phyloP scores from a whole-genome alignment of 2,888 invertebrate species.

The Ochropacha duplaris region DNA sequence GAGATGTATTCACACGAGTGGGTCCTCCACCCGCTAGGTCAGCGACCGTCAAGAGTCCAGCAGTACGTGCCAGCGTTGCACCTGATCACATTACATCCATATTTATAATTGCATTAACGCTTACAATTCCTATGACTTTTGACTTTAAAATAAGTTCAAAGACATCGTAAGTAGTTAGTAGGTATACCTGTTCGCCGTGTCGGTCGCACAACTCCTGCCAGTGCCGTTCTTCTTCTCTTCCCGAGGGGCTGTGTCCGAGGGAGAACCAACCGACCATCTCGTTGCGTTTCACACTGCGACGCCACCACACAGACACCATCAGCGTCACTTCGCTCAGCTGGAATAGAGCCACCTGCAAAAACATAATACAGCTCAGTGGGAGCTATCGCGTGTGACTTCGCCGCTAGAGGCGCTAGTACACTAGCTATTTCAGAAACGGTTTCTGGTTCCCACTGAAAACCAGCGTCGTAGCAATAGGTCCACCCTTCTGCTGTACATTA shows the following conservation, averaged over 20 bases:
- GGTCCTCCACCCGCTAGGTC: slow-evolving; percentile 56
- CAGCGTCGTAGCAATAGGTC: too few relatives aligned
- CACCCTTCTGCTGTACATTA: too few relatives aligned
- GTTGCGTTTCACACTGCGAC: slow-evolving; percentile 95
- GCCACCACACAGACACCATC: slow-evolving; percentile 96
- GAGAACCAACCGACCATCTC: slow-evolving; percentile 99
- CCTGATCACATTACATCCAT: slow-evolving; percentile 71
- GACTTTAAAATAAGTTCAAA: not conserved
- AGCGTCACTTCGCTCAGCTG: slow-evolving; percentile 97
- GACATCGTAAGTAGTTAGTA: not conserved
- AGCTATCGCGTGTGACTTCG: not conserved
- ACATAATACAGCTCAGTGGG: not conserved
- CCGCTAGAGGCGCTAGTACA: too few relatives aligned
- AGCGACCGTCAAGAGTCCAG: slow-evolving; percentile 87
- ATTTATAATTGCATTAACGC: not conserved
- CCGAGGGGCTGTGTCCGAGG: slow-evolving; percentile 94
- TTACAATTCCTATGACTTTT: not conserved
- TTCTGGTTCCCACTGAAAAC: too few relatives aligned
- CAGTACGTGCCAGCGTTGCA: slow-evolving; percentile 96
- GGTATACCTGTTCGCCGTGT: slow-evolving; percentile 90
- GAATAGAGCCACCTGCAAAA: slow-evolving; percentile 92
- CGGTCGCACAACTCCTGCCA: slow-evolving; percentile 97
- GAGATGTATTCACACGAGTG: slow-evolving; percentile 42
- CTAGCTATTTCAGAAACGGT: too few relatives aligned
- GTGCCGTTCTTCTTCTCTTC: slow-evolving; percentile 95